phyloP scores from a whole-genome alignment of 2,888 invertebrate species.

The Aphidius colemani region DNA sequence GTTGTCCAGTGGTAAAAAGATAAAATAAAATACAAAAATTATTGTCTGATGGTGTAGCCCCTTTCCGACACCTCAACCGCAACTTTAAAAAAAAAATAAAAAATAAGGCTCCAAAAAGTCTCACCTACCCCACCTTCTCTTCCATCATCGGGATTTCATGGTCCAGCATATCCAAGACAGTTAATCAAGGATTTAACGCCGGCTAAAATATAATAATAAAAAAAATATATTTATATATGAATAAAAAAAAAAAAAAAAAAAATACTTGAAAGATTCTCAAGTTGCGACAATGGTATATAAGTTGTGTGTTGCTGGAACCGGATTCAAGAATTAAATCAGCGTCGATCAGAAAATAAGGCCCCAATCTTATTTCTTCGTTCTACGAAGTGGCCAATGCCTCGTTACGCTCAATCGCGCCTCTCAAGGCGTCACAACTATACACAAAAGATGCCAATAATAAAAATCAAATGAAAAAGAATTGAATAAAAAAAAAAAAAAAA shows the following conservation, averaged over 20 bases:
- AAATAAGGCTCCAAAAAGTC: not conserved
- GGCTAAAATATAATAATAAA: conserved; percentile 17
- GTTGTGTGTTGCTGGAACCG: conserved; percentile 41
- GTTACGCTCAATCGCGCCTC: conserved; percentile 34
- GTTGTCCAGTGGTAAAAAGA: too few species aligned
- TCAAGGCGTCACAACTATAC: conserved; percentile 33
- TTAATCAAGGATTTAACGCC: conserved; percentile 29
- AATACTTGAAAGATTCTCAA: conserved; percentile 1
- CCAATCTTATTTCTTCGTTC: conserved; percentile 7
- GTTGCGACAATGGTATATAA: conserved; percentile 25
- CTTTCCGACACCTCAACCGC: not conserved
- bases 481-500: conserved; percentile 23
- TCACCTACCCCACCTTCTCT: conserved; percentile 4
- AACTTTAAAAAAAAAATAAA: too few species aligned
- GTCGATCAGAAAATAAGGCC: conserved; percentile 2
- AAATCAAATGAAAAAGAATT: conserved; percentile 15
- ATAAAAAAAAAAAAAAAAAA: conserved; percentile 17
- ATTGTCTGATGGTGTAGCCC: not conserved
- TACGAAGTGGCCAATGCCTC: conserved; percentile 32
- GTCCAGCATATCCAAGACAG: conserved; percentile 10
- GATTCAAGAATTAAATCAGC: conserved; percentile 52
- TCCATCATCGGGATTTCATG: conserved; percentile 9
- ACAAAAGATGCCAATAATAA: conserved; percentile 18
- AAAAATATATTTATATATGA: not conserved
- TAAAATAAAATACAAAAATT: not conserved